Percentiles rank a stretch among this genome's conserved stretches.
Evolutionary conservation across 2,888 invertebrate genomes (phyloP).

Genomic region (Apamea anceps): DNA sequence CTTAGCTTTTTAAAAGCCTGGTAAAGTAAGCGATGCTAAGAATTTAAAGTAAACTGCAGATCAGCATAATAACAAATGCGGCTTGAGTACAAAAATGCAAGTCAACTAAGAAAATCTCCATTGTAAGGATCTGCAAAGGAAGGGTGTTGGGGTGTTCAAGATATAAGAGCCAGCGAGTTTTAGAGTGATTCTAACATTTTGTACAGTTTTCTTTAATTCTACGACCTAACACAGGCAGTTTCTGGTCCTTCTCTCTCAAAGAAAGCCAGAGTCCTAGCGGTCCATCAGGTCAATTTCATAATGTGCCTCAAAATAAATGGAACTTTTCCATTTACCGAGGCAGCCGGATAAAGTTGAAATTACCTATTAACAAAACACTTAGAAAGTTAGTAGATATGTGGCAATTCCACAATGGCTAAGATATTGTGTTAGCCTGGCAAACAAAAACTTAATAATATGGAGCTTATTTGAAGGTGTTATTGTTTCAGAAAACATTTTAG

Average conservation of each 20-base stretch:
- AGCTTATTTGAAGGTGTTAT: neutral
- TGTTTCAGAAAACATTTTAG: neutral
- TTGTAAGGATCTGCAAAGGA: conserved; percentile 56
- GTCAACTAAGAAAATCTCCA: conserved; percentile 65
- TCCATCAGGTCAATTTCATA: neutral
- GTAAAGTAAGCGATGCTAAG: conserved; percentile 25
- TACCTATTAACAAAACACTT: neutral
- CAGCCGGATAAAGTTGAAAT: neutral
- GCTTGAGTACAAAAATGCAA: conserved; percentile 66
- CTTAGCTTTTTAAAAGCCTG: conserved; percentile 1
- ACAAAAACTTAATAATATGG: neutral
- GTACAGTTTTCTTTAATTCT: neutral
- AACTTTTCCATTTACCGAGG: neutral
- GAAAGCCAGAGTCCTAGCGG: neutral
- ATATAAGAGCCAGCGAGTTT: neutral
- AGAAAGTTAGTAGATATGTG: neutral
- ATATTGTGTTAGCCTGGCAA: neutral
- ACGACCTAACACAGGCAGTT: neutral
- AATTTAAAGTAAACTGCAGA: conserved; percentile 42
- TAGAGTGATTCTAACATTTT: neutral
- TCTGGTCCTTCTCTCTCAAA: neutral
- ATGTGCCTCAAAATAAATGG: neutral
- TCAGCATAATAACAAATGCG: conserved; percentile 46
- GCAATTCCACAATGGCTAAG: neutral
- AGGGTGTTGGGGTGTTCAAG: conserved; percentile 35